These are phyloP conservation scores for Thereva unica DNA, from an alignment of 2,888 invertebrate genomes.

Conservation along the genomic window DNA sequence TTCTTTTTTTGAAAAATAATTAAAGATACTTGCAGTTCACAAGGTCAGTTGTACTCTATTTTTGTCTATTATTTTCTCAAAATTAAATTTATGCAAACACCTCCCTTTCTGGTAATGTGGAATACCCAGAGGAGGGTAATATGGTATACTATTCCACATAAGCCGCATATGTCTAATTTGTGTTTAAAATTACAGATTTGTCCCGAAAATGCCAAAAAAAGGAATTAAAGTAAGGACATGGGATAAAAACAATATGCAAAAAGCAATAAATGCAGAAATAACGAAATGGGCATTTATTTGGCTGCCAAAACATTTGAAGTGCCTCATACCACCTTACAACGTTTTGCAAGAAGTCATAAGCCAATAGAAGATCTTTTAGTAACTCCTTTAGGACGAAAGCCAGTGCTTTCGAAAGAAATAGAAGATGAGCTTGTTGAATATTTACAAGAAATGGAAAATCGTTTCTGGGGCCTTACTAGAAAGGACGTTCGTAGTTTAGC, in stretches of 20 bases:
- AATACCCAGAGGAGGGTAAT: conserved; percentile 27
- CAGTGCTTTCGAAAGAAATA: conserved; percentile 18
- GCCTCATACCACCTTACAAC: conserved; percentile 22
- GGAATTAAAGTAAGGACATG: conserved; percentile 7
- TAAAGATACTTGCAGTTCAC: too few relatives aligned
- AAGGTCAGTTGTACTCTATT: too few relatives aligned
- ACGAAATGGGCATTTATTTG: conserved; percentile 27
- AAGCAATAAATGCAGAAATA: not conserved
- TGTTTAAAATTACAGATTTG: conserved; percentile 3
- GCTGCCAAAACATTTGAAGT: conserved; percentile 27
- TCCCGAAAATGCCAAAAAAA: conserved; percentile 17
- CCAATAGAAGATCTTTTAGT: conserved; percentile 9
- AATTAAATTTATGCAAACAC: not conserved
- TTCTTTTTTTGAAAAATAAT: too few relatives aligned
- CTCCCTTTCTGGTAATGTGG: conserved; percentile 7
- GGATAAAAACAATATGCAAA: conserved; percentile 4
- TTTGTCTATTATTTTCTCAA: not conserved
- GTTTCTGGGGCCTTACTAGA: conserved; percentile 3
- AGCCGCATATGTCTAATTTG: conserved; percentile 8
- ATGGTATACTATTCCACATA: conserved; percentile 31
- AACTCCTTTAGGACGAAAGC: conserved; percentile 8
- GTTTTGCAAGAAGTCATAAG: too few relatives aligned
- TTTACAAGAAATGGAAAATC: conserved; percentile 32
- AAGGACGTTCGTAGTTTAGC: not conserved
- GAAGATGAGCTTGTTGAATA: conserved; percentile 36